A percentile compares a stretch with the other conserved stretches of the same genome.
These are phyloP conservation scores for Andrena fulva DNA, from an alignment of 2,888 invertebrate species.

Conservation along the genomic window DNA sequence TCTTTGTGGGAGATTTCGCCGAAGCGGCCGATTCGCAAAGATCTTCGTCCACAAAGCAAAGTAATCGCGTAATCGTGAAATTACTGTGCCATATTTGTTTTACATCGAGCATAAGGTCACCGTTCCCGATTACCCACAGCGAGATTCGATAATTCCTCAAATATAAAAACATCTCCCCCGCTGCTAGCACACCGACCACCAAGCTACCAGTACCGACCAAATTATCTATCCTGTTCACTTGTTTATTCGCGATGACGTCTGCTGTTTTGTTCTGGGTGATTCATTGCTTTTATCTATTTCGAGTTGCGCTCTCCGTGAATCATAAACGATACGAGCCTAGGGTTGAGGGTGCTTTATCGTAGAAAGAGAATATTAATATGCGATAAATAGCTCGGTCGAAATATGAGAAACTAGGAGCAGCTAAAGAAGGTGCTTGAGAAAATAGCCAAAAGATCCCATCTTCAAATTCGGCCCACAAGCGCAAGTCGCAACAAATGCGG, in stretches of 20 bases:
- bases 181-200: background rate
- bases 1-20: slow-evolving; percentile 4
- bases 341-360: background rate
- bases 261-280: background rate
- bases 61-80: background rate
- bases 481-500: background rate
- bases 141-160: background rate
- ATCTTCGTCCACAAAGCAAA: background rate
- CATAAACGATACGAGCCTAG: background rate
- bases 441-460: background rate
- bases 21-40: background rate
- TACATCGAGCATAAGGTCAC: background rate
- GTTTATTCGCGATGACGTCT: background rate
- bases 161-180: background rate
- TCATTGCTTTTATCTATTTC: background rate
- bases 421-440: background rate
- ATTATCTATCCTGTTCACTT: background rate
- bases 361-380: background rate
- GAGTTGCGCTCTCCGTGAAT: background rate
- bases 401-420: background rate
- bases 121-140: background rate
- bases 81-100: slow-evolving; percentile 11
- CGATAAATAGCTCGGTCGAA: background rate
- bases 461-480: background rate
- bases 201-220: background rate